These are phyloP conservation scores for Ariopsis seemanni DNA, from an alignment of 2,113 vertebrate species.

Conservation along the genomic window DNA sequence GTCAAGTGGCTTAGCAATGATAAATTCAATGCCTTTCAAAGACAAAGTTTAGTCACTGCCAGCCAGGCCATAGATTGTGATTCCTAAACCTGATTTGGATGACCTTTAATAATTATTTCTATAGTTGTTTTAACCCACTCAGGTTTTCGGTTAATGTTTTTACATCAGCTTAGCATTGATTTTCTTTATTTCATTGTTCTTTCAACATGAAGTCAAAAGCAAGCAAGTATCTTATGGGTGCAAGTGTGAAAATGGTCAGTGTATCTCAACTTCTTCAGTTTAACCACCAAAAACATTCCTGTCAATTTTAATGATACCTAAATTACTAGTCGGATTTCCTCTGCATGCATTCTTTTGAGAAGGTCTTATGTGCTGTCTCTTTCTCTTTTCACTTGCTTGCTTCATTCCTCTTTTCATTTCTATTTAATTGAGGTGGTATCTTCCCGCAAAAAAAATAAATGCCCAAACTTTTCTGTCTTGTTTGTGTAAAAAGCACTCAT, in stretches of 20 bases:
- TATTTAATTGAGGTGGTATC: slow-evolving; percentile 67
- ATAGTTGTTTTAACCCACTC: neutral
- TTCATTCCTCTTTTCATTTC: slow-evolving; percentile 59
- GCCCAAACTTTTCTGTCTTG: slow-evolving; percentile 77
- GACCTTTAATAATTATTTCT: neutral
- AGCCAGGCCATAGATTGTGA: neutral
- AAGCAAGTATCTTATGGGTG: neutral
- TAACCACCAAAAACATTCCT: neutral
- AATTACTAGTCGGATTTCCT: slow-evolving; percentile 52
- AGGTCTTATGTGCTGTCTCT: slow-evolving; percentile 64
- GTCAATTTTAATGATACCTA: neutral
- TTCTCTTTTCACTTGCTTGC: slow-evolving; percentile 52
- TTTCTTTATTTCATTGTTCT: neutral
- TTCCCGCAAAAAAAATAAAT: slow-evolving; percentile 71
- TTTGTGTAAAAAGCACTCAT: slow-evolving; percentile 81
- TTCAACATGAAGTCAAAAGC: slow-evolving; percentile 16
- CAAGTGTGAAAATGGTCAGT: neutral
- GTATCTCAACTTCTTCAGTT: neutral
- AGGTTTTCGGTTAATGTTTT: neutral
- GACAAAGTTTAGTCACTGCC: neutral
- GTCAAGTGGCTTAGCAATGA: neutral
- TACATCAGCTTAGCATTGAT: neutral
- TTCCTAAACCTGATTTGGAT: neutral
- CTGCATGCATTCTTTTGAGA: slow-evolving; percentile 66
- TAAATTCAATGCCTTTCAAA: neutral